These are phyloP conservation scores for Poecilobothrus nobilitatus DNA, from an alignment of 2,888 invertebrate species.

Conservation along the genomic window DNA sequence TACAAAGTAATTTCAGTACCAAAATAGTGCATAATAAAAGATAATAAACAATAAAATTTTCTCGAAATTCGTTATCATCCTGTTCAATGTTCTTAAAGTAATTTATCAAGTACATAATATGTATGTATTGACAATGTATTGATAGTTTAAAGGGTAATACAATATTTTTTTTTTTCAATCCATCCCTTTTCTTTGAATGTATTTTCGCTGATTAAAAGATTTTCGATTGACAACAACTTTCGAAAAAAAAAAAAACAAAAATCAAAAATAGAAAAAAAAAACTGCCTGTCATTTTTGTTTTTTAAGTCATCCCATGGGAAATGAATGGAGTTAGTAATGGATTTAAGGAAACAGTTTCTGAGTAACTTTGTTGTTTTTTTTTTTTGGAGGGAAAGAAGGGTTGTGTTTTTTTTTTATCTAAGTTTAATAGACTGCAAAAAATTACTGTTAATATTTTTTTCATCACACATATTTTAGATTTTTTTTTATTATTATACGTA, in stretches of 20 bases:
- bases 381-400: too few relatives aligned
- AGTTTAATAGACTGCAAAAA: slow-evolving; percentile 4
- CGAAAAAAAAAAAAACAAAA: background rate
- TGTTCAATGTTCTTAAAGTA: too few relatives aligned
- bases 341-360: background rate
- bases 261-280: too few relatives aligned
- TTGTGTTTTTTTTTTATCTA: background rate
- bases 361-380: too few relatives aligned
- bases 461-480: background rate
- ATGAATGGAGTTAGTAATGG: background rate
- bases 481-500: too few relatives aligned
- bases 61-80: too few relatives aligned
- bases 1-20: too few relatives aligned
- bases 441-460: background rate
- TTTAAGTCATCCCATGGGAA: background rate
- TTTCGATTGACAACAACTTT: background rate
- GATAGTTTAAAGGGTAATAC: background rate
- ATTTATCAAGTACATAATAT: too few relatives aligned
- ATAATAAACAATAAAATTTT: too few relatives aligned
- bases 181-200: background rate
- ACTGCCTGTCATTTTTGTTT: background rate
- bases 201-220: background rate
- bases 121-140: background rate
- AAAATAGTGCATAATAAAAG: too few relatives aligned
- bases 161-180: background rate